A percentile compares a stretch with the other conserved stretches of the same genome.
phyloP scores from a whole-genome alignment of 2,888 invertebrate genomes.

The Drosophila gaucha region DNA sequence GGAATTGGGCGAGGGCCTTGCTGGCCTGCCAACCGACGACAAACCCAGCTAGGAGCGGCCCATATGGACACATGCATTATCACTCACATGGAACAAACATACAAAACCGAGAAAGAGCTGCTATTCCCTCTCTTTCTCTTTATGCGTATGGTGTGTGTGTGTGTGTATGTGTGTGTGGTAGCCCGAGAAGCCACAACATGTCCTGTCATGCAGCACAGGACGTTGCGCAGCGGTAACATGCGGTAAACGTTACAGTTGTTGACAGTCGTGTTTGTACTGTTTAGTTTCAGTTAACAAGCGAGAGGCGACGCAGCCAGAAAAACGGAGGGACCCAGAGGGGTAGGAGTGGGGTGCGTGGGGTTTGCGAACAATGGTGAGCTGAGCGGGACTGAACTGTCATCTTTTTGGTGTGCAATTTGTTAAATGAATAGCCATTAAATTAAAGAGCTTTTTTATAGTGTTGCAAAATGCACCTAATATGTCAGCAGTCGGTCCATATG shows the following conservation, averaged over 20 bases:
- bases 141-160: constrained; percentile 6
- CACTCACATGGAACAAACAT: constrained; percentile 68
- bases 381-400: constrained; percentile 37
- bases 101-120: constrained; percentile 38
- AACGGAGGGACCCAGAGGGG: constrained; percentile 3
- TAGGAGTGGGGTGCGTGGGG: too few relatives aligned
- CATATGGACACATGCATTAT: constrained; percentile 61
- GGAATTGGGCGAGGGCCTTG: background rate
- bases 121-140: constrained; percentile 1
- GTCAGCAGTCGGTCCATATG: background rate
- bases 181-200: constrained; percentile 76
- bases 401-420: constrained; percentile 47
- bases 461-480: constrained; percentile 17
- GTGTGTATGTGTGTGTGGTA: constrained; percentile 44
- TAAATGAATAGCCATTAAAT: constrained; percentile 51
- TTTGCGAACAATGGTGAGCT: constrained; percentile 10
- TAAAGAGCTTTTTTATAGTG: constrained; percentile 15
- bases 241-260: constrained; percentile 80
- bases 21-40: constrained; percentile 15
- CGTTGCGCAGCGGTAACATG: constrained; percentile 72
- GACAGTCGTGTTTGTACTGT: constrained; percentile 78
- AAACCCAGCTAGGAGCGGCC: constrained; percentile 29
- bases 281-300: constrained; percentile 79
- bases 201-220: constrained; percentile 78
- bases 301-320: constrained; percentile 57